phyloP scores from a whole-genome alignment of 2,888 invertebrate genomes.

The Chironomus tentans region DNA sequence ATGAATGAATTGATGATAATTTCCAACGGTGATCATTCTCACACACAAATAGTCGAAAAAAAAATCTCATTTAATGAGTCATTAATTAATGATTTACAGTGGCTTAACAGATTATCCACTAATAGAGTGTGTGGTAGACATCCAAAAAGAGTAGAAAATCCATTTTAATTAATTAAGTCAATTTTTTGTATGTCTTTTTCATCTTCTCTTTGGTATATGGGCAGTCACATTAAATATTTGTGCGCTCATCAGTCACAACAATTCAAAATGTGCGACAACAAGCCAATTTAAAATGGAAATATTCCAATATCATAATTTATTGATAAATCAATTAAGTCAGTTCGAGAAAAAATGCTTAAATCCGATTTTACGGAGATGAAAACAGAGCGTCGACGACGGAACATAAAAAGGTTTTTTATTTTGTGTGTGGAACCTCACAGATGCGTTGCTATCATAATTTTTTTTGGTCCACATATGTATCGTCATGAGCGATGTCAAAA shows the following conservation, averaged over 20 bases:
- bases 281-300: conserved; percentile 24
- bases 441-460: not conserved
- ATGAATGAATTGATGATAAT: too few species aligned
- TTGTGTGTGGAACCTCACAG: not conserved
- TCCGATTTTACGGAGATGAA: conserved; percentile 6
- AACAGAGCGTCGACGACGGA: not conserved
- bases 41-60: not conserved
- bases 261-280: too few species aligned
- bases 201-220: too few species aligned
- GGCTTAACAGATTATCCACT: not conserved
- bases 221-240: too few species aligned
- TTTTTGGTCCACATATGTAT: not conserved
- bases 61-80: not conserved
- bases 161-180: not conserved
- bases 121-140: not conserved
- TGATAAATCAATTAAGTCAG: conserved; percentile 19
- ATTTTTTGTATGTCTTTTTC: not conserved
- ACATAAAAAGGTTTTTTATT: not conserved
- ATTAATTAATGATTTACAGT: not conserved
- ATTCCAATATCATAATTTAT: conserved; percentile 13
- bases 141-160: not conserved
- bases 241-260: too few species aligned
- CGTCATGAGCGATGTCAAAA: too few species aligned
- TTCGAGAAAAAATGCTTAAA: too few species aligned
- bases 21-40: not conserved